Evolutionary conservation across 1,140 invertebrate genomes (phyloP).

Genomic region (Venturia canescens): DNA sequence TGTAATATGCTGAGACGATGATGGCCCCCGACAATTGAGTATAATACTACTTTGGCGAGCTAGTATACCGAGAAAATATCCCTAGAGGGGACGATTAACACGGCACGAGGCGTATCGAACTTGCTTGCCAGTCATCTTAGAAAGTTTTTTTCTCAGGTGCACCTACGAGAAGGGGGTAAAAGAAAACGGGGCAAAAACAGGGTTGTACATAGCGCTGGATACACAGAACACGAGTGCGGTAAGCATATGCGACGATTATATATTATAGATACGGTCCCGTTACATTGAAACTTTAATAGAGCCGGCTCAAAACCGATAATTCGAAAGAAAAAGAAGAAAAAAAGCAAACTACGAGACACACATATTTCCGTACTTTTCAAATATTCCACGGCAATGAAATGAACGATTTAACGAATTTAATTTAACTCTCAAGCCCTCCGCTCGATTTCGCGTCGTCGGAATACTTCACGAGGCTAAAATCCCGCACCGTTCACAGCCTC

Average conservation of each 20-base stretch:
- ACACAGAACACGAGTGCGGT: background rate
- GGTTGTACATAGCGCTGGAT: background rate
- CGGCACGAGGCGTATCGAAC: conserved; percentile 3
- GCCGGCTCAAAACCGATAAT: conserved; percentile 1
- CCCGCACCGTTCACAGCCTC: no score
- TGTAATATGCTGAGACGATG: conserved; percentile 1
- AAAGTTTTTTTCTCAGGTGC: conserved; percentile 1
- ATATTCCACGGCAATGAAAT: background rate
- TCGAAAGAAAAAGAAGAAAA: background rate
- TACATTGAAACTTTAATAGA: conserved; percentile 17
- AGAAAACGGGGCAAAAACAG: background rate
- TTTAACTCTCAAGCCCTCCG: no score
- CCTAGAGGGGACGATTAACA: background rate
- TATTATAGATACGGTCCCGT: conserved; percentile 1
- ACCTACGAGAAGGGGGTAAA: background rate
- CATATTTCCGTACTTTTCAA: background rate
- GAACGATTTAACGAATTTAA: no score
- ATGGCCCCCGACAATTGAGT: background rate
- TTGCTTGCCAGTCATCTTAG: conserved; percentile 13
- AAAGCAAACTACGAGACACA: background rate
- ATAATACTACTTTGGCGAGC: conserved; percentile 1
- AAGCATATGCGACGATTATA: conserved; percentile 12
- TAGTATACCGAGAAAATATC: background rate
- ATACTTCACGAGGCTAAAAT: no score
- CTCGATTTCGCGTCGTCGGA: no score